phyloP scores from a whole-genome alignment of 1,140 invertebrate species.

The Frieseomelitta varia region DNA sequence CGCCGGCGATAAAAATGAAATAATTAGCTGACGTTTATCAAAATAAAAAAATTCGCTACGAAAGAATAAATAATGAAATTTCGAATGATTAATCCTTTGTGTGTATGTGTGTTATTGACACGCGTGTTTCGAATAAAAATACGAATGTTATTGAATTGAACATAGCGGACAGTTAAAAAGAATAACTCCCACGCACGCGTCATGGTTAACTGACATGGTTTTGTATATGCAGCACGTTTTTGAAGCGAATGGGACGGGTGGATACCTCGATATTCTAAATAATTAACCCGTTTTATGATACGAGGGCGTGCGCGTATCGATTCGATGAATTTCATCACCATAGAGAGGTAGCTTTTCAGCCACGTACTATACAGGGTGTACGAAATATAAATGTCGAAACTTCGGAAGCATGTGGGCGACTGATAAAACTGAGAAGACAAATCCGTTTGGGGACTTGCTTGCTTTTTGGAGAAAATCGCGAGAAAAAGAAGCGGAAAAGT shows the following conservation, averaged over 20 bases:
- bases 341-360: neutral
- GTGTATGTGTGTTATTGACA: neutral
- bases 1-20: neutral
- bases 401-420: too few species aligned
- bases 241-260: neutral
- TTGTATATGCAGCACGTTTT: neutral
- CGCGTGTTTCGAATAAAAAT: neutral
- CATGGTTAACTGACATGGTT: neutral
- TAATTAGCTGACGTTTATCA: neutral
- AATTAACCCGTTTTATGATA: neutral
- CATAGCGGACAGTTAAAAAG: neutral
- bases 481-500: too few species aligned
- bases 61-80: neutral
- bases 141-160: neutral
- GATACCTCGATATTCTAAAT: neutral
- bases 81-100: neutral
- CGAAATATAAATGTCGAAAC: too few species aligned
- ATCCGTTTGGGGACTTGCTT: too few species aligned
- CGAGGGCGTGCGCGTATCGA: neutral
- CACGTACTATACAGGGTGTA: neutral
- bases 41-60: neutral
- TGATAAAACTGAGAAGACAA: too few species aligned
- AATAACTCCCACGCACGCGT: neutral
- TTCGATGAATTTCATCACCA: neutral
- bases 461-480: too few species aligned